Conservation (phyloP, 2,797 vertebrate species). For the Poeciliopsis presidionis region DNA sequence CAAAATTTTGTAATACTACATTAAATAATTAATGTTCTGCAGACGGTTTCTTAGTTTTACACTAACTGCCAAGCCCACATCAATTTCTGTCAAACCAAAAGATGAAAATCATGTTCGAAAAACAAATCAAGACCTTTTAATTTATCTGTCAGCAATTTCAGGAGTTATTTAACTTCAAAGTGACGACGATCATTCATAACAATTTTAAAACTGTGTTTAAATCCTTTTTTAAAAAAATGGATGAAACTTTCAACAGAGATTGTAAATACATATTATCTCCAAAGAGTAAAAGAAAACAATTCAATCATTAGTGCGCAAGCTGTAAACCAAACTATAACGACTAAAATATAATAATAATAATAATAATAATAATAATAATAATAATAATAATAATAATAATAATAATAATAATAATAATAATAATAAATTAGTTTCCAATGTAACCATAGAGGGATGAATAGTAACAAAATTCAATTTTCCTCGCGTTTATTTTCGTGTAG, state of each 20-base stretch:
- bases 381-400: constrained; percentile 3
- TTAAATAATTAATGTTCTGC: not conserved
- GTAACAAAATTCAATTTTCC: not conserved
- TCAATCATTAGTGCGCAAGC: not conserved
- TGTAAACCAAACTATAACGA: not conserved
- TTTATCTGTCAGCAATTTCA: not conserved
- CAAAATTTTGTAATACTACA: not conserved
- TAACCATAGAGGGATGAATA: not conserved
- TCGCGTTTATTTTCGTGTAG: not conserved
- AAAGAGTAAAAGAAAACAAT: not conserved
- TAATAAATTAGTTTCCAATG: not conserved
- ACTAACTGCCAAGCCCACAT: constrained; percentile 3
- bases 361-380: not conserved
- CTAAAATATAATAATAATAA: not conserved
- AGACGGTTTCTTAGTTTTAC: not conserved
- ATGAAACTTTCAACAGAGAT: not conserved
- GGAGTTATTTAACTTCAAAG: not conserved
- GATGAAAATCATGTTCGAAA: not conserved
- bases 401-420: not conserved
- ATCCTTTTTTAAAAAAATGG: not conserved
- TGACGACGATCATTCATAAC: too few relatives aligned
- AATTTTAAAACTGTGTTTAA: not conserved
- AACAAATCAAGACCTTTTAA: not conserved
- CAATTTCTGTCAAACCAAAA: not conserved
- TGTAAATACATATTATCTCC: not conserved